These are phyloP conservation scores for Euthynnus affinis DNA, from an alignment of 2,797 vertebrate genomes.

Conservation along the genomic window DNA sequence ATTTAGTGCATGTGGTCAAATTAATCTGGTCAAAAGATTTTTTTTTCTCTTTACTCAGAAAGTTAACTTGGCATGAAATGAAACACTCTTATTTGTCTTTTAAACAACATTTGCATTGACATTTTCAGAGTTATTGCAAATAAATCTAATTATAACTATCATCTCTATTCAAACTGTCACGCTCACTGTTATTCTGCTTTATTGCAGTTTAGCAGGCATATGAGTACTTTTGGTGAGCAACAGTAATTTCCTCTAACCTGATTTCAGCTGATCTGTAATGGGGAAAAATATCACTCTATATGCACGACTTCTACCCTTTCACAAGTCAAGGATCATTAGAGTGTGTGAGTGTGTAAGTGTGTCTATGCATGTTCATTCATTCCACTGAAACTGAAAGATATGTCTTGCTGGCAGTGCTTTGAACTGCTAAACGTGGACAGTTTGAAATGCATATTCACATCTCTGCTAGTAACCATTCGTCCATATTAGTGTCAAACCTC, in stretches of 20 bases:
- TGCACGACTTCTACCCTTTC: slow-evolving; percentile 14
- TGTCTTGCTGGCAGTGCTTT: slow-evolving; percentile 37
- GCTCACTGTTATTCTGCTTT: slow-evolving; percentile 31
- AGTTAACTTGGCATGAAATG: slow-evolving; percentile 21
- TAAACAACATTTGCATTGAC: slow-evolving; percentile 44
- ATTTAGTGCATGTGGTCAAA: slow-evolving; percentile 9
- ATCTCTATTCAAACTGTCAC: not conserved
- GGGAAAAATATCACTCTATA: slow-evolving; percentile 32
- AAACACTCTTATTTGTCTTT: slow-evolving; percentile 24
- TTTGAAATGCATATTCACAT: slow-evolving; percentile 54
- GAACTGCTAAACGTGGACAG: slow-evolving; percentile 42
- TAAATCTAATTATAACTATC: slow-evolving; percentile 48
- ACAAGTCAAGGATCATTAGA: slow-evolving; percentile 31
- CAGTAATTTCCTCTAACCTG: slow-evolving; percentile 46
- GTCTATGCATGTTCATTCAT: slow-evolving; percentile 10
- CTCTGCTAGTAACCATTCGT: slow-evolving; percentile 34
- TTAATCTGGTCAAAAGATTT: not conserved
- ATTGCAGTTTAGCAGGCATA: slow-evolving; percentile 44
- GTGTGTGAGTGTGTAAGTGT: slow-evolving; percentile 10
- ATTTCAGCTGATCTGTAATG: slow-evolving; percentile 52
- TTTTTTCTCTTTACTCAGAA: not conserved
- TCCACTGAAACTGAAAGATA: slow-evolving; percentile 15
- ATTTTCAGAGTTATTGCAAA: slow-evolving; percentile 46
- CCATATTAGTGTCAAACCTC: slow-evolving; percentile 31
- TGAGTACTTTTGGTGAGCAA: slow-evolving; percentile 31